These are phyloP conservation scores for Endotricha flammealis DNA, from an alignment of 2,888 invertebrate genomes.

Conservation along the genomic window DNA sequence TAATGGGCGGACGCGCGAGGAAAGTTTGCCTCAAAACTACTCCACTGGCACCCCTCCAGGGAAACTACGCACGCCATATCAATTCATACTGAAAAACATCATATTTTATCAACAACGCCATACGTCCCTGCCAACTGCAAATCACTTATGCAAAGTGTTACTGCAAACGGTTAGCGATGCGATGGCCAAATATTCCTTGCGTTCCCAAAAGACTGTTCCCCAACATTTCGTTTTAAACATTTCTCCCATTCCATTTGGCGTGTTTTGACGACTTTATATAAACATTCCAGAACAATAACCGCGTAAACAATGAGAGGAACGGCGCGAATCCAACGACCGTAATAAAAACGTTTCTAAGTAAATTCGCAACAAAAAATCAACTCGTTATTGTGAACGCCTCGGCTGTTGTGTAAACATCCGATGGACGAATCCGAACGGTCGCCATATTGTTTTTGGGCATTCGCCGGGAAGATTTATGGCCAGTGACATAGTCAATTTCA, in stretches of 20 bases:
- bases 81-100: conserved; percentile 67
- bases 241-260: background rate
- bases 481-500: conserved; percentile 75
- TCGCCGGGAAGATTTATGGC: conserved; percentile 66
- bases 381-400: conserved; percentile 38
- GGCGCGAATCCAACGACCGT: conserved; percentile 32
- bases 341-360: conserved; percentile 37
- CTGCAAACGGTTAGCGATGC: background rate
- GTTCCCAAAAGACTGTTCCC: conserved; percentile 4
- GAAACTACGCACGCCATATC: conserved; percentile 38
- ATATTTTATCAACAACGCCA: conserved; percentile 59
- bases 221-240: conserved; percentile 4
- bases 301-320: conserved; percentile 20
- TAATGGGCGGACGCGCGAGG: conserved; percentile 50
- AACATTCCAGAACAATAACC: conserved; percentile 22
- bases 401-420: conserved; percentile 72
- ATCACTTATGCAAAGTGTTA: conserved; percentile 30
- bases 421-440: conserved; percentile 46
- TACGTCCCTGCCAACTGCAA: conserved; percentile 43
- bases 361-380: conserved; percentile 38
- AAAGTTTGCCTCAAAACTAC: conserved; percentile 57
- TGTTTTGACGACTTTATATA: conserved; percentile 35
- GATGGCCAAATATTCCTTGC: background rate
- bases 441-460: conserved; percentile 46
- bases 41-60: conserved; percentile 68